Percentiles rank a stretch among this genome's conserved stretches.
Conservation (phyloP, 1,140 invertebrate genomes). For the Limonius californicus region DNA sequence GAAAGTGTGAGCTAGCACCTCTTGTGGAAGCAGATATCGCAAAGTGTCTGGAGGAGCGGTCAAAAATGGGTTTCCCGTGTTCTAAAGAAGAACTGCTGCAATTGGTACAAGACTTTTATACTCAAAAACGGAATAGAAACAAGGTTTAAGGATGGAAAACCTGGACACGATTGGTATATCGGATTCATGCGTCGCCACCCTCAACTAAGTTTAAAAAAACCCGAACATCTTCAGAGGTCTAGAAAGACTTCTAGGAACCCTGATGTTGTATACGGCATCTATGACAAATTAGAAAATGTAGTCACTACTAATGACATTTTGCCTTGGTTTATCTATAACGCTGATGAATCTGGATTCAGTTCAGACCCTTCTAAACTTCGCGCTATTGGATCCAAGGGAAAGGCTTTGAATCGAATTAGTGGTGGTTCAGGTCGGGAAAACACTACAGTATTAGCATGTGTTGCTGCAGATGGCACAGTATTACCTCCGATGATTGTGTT, state of each 20-base stretch:
- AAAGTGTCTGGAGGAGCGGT: background rate
- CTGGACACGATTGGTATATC: constrained; percentile 3
- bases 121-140: constrained; percentile 16
- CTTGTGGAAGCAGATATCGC: no score
- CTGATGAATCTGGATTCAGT: constrained; percentile 22
- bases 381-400: constrained; percentile 34
- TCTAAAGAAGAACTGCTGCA: background rate
- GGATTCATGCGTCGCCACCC: background rate
- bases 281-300: constrained; percentile 17
- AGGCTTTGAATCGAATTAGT: constrained; percentile 30
- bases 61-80: background rate
- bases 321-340: constrained; percentile 24
- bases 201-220: constrained; percentile 21
- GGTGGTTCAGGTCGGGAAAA: constrained; percentile 37
- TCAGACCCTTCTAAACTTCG: constrained; percentile 21
- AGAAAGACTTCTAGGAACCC: constrained; percentile 25
- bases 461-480: no score
- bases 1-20: no score
- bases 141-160: constrained; percentile 21
- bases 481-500: no score
- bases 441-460: no score
- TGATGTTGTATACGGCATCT: constrained; percentile 26
- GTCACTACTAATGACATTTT: no score
- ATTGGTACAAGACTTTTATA: constrained; percentile 14
- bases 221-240: constrained; percentile 25